Base-by-base conservation (phyloP, 2,797 vertebrate genomes). In the Danio tinwini region DNA sequence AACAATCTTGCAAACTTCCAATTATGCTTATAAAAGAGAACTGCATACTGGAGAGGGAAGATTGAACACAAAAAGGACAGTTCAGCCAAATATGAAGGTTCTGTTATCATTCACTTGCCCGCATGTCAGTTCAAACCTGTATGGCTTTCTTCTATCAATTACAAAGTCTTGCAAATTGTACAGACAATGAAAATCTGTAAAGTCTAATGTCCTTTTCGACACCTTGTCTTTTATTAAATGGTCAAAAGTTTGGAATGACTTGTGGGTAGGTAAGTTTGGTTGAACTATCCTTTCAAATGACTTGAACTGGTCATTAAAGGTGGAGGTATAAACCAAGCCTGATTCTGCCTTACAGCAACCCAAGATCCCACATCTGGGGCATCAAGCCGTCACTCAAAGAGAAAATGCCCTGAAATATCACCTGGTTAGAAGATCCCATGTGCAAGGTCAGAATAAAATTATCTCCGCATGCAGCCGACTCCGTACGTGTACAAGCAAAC, bases 381-480 rank as follows among this genome's bases (percentile, higher is more conserved):
- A 76, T 70, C 80, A 47, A 75, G 65, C 55, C 16, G 44, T 70
- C 62, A 45, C 40, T 81, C 67, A 73, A 78, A 72, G 62, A 76
- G 49, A 84, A 81, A 86, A 86, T 84, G 83, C 85, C 85, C 85
- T 85, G 70, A 85, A 85, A 82, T 74, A 86, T 70, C 75, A 72
- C 74, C 73, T 67, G 73, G 74, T 81, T 67, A 78, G 74, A 52
- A 78, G 58, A 81, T 82, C 74, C 61, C 59, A 61, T 80, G 63
- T 83, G 78, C 64, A 56, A 70, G 53, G 56, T 73, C 78, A 70
- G 65, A 81, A 81, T 79, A 81, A 76, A 74, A 78, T 80, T 78
- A 81, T 73, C 86, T 92, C 86, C 93, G 92, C 96, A 97, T 98
- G 97, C 96, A 95, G 92, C 94, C 92, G 93, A 93, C 93, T 95